Conservation (phyloP, 2,797 vertebrate species). For the Chloroceryle inda region DNA sequence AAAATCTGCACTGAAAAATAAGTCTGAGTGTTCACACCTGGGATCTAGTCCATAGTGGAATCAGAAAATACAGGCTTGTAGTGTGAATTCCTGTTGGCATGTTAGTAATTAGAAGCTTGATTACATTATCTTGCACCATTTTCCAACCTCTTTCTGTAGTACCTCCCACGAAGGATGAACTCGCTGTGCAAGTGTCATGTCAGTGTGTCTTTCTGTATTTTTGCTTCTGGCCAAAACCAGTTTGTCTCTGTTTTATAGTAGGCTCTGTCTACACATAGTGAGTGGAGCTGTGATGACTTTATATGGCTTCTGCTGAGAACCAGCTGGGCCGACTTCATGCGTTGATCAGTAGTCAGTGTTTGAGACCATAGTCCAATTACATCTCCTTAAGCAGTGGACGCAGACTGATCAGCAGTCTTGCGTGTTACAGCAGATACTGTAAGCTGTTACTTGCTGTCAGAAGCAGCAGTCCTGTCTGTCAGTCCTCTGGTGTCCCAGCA, state of each 20-base stretch:
- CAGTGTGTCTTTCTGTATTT: background rate
- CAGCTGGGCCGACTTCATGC: fast-evolving
- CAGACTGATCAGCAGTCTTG: no score
- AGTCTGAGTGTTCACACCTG: background rate
- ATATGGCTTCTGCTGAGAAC: background rate
- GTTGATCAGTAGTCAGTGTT: background rate
- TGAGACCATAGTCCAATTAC: background rate
- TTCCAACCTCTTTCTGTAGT: background rate
- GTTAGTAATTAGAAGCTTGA: background rate
- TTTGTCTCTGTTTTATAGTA: background rate
- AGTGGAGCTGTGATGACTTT: background rate
- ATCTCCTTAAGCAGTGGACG: background rate
- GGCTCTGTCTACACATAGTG: background rate
- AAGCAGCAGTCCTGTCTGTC: background rate
- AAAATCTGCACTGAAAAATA: background rate
- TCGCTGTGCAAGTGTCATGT: background rate
- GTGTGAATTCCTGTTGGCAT: background rate
- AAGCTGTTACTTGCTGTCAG: background rate
- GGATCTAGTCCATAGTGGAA: background rate
- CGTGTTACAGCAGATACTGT: background rate
- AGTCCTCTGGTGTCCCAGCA: background rate
- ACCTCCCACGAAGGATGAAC: background rate
- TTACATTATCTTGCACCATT: background rate
- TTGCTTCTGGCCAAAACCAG: background rate
- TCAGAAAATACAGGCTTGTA: background rate